A percentile compares a stretch with the other conserved stretches of the same genome.
Conservation (phyloP, 2,113 vertebrate genomes). For the Bambusicola thoracicus region DNA sequence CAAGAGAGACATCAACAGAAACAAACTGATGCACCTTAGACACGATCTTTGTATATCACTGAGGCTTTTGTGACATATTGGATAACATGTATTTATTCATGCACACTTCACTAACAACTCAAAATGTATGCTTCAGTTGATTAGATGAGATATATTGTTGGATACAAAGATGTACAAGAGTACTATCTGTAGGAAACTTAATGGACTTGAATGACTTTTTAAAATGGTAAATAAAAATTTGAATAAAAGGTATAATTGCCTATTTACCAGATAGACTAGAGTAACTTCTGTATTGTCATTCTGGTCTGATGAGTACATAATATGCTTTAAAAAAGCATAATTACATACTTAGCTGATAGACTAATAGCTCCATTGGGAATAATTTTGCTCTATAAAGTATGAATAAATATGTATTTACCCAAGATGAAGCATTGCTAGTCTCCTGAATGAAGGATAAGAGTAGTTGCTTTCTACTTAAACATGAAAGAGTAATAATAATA, state of each 20-base stretch:
- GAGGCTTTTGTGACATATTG: background rate
- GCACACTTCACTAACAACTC: background rate
- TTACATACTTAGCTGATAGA: constrained; percentile 48
- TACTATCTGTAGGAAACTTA: background rate
- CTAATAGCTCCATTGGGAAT: constrained; percentile 22
- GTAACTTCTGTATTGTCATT: constrained; percentile 39
- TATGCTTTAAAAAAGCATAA: constrained; percentile 41
- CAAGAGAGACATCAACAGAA: background rate
- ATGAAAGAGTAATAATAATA: background rate
- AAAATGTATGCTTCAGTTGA: background rate
- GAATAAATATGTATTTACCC: constrained; percentile 51
- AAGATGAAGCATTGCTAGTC: background rate
- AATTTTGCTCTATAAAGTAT: constrained; percentile 33
- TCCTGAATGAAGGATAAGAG: background rate
- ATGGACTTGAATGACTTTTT: background rate
- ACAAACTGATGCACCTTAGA: background rate
- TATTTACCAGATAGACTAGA: constrained; percentile 12
- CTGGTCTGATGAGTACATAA: constrained; percentile 27
- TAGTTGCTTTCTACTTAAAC: background rate
- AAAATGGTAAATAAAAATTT: constrained; percentile 32
- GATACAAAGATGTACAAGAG: background rate
- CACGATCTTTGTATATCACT: background rate
- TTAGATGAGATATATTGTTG: background rate
- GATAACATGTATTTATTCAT: background rate
- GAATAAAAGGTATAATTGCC: constrained; percentile 37